These are phyloP conservation scores for Apodemia hepburni DNA, from an alignment of 2,888 invertebrate genomes.

Conservation along the genomic window DNA sequence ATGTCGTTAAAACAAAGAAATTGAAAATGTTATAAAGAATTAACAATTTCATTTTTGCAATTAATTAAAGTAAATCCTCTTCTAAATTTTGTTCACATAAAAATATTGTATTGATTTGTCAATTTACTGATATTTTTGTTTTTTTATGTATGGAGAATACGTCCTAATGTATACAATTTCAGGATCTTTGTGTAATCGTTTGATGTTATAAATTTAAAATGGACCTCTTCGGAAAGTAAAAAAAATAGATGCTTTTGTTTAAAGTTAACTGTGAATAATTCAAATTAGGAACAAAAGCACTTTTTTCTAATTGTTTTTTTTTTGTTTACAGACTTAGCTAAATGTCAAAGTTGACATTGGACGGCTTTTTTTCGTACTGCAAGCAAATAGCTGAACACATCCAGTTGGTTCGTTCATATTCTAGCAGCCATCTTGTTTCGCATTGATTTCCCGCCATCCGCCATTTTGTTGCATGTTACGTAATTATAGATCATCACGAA, in stretches of 20 bases:
- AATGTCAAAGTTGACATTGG: conserved; percentile 76
- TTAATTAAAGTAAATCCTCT: no score
- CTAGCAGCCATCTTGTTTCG: conserved; percentile 49
- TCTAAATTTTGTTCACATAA: no score
- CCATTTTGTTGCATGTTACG: conserved; percentile 40
- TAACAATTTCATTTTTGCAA: background rate
- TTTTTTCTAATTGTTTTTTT: conserved; percentile 37
- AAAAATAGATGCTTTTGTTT: background rate
- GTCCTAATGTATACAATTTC: no score
- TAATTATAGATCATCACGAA: conserved; percentile 19
- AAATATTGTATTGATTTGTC: no score
- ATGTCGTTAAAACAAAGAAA: background rate
- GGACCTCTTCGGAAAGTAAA: no score
- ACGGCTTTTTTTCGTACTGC: conserved; percentile 80
- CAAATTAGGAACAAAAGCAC: background rate
- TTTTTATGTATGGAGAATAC: no score
- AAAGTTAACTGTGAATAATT: background rate
- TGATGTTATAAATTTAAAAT: no score
- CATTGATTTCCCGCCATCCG: conserved; percentile 31
- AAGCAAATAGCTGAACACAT: conserved; percentile 79
- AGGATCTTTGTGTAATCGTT: no score
- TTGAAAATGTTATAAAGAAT: background rate
- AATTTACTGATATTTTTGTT: no score
- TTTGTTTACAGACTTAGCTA: conserved; percentile 69
- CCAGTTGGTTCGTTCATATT: conserved; percentile 73